Evolutionary conservation across 2,113 vertebrate genomes (phyloP).

Genomic region (Rhadina sibilatrix): DNA sequence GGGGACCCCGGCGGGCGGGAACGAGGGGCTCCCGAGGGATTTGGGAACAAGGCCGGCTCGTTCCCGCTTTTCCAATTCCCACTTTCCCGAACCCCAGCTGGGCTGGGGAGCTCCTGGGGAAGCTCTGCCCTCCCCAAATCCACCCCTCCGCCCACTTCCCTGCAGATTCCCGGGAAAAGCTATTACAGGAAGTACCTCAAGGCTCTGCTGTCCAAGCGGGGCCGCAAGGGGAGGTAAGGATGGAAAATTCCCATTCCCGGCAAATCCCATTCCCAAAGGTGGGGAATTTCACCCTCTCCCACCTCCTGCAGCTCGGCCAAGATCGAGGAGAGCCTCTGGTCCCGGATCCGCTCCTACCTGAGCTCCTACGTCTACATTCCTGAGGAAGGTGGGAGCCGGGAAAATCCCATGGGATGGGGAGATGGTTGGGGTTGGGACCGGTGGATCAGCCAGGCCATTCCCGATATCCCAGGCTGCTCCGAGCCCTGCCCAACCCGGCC

Average conservation of each 20-base stretch:
- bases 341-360: slow-evolving; percentile 56
- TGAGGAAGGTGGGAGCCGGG: slow-evolving; percentile 71
- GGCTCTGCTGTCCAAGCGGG: slow-evolving; percentile 78
- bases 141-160: background rate
- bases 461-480: background rate
- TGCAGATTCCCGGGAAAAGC: slow-evolving; percentile 73
- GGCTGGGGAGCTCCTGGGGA: fast-evolving
- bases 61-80: fast-evolving
- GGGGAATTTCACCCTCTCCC: fast-evolving
- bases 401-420: fast-evolving
- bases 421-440: background rate
- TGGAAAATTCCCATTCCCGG: fast-evolving
- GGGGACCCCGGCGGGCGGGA: background rate
- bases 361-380: slow-evolving; percentile 79
- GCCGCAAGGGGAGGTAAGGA: slow-evolving; percentile 59
- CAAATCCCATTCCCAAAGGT: too few species aligned
- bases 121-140: background rate
- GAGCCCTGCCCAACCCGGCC: fast-evolving
- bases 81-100: fast-evolving
- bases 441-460: background rate
- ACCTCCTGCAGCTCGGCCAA: slow-evolving; percentile 42
- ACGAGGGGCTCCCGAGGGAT: background rate
- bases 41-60: background rate
- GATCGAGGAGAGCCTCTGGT: slow-evolving; percentile 64
- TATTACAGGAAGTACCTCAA: slow-evolving; percentile 86